These are phyloP conservation scores for Hirudo medicinalis DNA, from an alignment of 1,140 invertebrate genomes.

Conservation along the genomic window DNA sequence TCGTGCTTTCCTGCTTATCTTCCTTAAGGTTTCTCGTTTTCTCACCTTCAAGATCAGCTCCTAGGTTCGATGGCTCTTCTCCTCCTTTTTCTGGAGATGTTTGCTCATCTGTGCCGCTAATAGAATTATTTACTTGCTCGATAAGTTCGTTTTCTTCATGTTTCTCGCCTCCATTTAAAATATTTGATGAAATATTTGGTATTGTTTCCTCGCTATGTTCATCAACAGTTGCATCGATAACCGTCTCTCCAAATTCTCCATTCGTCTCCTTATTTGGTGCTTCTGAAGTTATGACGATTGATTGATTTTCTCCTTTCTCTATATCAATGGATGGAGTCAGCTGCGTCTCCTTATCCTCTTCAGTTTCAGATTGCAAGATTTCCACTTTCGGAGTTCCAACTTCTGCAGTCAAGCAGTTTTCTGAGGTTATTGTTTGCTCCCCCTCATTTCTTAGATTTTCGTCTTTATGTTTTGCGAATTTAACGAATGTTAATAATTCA, in stretches of 20 bases:
- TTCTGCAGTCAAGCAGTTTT: conserved; percentile 23
- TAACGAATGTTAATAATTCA: conserved; percentile 6
- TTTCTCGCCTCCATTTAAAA: neutral
- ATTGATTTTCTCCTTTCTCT: too few species aligned
- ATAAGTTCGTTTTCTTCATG: neutral
- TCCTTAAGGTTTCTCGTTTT: neutral
- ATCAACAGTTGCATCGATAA: neutral
- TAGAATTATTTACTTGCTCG: neutral
- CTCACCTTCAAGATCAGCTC: neutral
- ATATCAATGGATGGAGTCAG: too few species aligned
- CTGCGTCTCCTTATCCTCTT: neutral
- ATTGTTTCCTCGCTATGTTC: neutral
- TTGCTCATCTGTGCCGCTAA: neutral
- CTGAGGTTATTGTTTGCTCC: conserved; percentile 23
- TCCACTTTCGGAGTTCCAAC: neutral
- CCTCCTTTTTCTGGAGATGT: neutral
- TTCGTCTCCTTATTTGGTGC: neutral
- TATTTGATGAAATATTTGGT: neutral
- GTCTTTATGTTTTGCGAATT: conserved; percentile 17
- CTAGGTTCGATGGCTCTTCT: neutral
- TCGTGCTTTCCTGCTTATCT: too few species aligned
- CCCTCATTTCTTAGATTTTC: conserved; percentile 20
- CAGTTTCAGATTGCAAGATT: neutral
- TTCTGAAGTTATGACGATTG: neutral
- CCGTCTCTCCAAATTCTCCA: neutral